phyloP scores from a whole-genome alignment of 2,113 vertebrate genomes.

The Tor tambroides region DNA sequence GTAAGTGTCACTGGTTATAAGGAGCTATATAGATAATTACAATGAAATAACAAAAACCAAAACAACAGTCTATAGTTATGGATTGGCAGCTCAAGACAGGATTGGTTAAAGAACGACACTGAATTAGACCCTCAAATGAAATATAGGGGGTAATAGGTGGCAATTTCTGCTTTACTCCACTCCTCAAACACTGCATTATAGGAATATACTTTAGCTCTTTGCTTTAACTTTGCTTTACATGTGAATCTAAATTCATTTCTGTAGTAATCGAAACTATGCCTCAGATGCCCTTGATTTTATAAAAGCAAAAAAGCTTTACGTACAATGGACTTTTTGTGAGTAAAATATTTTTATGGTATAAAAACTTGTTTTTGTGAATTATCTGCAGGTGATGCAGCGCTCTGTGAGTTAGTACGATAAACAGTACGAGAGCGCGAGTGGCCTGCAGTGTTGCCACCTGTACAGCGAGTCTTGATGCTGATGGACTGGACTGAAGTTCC shows the following conservation, averaged over 20 bases:
- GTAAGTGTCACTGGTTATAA: no score
- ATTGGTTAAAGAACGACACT: background rate
- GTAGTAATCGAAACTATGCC: background rate
- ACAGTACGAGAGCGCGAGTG: constrained; percentile 10
- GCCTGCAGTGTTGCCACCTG: constrained; percentile 45
- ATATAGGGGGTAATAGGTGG: background rate
- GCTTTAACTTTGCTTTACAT: background rate
- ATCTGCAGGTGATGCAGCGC: constrained; percentile 69
- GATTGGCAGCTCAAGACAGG: no score
- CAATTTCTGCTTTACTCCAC: background rate
- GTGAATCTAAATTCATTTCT: background rate
- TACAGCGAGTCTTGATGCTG: constrained; percentile 16
- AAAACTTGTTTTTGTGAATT: constrained; percentile 59
- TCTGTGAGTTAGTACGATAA: constrained; percentile 49
- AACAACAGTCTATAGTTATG: no score
- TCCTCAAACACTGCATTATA: background rate
- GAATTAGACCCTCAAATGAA: background rate
- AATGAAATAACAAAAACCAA: no score
- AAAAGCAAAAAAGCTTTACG: background rate
- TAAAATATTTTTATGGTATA: background rate
- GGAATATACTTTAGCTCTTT: no score
- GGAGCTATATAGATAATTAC: no score
- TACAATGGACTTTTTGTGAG: background rate
- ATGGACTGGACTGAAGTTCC: constrained; percentile 29
- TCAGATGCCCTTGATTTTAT: background rate